phyloP scores from a whole-genome alignment of 2,888 invertebrate genomes.

The Dynastes hyllus region DNA sequence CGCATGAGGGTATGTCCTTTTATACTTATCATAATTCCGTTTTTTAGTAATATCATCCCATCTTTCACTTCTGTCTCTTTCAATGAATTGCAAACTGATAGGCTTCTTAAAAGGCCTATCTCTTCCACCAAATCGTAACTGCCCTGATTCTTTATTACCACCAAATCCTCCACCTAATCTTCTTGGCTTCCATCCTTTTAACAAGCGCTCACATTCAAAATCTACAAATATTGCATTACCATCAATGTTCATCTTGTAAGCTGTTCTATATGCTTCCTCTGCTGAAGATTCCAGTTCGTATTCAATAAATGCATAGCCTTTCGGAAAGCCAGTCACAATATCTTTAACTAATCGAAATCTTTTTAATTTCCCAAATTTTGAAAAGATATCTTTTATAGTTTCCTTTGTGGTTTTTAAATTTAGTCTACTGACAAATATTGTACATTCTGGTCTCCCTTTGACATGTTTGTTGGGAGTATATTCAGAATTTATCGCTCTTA shows the following conservation, averaged over 20 bases:
- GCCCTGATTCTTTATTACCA: constrained; percentile 89
- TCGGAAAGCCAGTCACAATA: constrained; percentile 87
- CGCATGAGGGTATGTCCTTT: constrained; percentile 16
- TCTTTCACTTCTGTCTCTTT: constrained; percentile 53
- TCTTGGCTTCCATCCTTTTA: constrained; percentile 89
- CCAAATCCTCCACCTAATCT: constrained; percentile 92
- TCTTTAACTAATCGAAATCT: constrained; percentile 82
- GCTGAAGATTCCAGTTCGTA: constrained; percentile 78
- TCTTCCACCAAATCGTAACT: constrained; percentile 88
- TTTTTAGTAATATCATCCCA: background rate
- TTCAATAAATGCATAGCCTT: constrained; percentile 91
- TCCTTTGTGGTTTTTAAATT: constrained; percentile 80
- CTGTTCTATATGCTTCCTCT: constrained; percentile 76
- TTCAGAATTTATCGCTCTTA: constrained; percentile 80
- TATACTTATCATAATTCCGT: constrained; percentile 24
- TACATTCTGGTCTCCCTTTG: constrained; percentile 80
- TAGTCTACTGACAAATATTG: constrained; percentile 84
- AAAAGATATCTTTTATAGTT: constrained; percentile 74
- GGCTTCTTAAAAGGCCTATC: constrained; percentile 85
- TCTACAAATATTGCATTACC: constrained; percentile 84
- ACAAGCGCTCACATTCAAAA: constrained; percentile 80
- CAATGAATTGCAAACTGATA: constrained; percentile 68
- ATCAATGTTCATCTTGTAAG: constrained; percentile 78
- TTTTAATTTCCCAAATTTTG: constrained; percentile 79
- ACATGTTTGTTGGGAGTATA: constrained; percentile 80